A percentile compares a stretch with the other conserved stretches of the same genome.
phyloP scores from a whole-genome alignment of 2,888 invertebrate genomes.

The Lycocerus yunnanus region DNA sequence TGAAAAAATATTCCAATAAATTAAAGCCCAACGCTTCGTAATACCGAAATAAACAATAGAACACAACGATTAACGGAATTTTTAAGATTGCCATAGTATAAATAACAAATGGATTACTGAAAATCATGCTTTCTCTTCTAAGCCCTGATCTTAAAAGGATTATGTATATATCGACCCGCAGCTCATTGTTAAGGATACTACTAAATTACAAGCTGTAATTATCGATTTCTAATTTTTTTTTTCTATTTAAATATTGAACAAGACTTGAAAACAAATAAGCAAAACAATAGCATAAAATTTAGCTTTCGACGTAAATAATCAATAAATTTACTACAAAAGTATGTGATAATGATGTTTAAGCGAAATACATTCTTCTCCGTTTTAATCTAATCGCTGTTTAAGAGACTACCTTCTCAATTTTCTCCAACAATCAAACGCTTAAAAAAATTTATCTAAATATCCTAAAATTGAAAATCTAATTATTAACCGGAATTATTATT shows the following conservation, averaged over 20 bases:
- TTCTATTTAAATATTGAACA: neutral
- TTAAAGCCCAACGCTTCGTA: neutral
- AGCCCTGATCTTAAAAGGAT: neutral
- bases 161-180: neutral
- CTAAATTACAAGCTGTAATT: neutral
- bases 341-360: neutral
- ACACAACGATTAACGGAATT: neutral
- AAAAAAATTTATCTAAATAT: neutral
- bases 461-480: neutral
- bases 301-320: neutral
- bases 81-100: neutral
- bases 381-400: neutral
- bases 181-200: neutral
- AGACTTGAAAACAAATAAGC: neutral
- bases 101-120: neutral
- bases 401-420: neutral
- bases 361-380: neutral
- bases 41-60: neutral
- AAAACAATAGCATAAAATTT: neutral
- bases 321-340: neutral
- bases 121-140: neutral
- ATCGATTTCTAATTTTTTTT: neutral
- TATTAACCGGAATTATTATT: neutral
- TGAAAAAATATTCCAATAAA: neutral
- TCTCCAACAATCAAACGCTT: neutral